phyloP scores from a whole-genome alignment of 2,113 vertebrate genomes.

The Pelusios castaneus region DNA sequence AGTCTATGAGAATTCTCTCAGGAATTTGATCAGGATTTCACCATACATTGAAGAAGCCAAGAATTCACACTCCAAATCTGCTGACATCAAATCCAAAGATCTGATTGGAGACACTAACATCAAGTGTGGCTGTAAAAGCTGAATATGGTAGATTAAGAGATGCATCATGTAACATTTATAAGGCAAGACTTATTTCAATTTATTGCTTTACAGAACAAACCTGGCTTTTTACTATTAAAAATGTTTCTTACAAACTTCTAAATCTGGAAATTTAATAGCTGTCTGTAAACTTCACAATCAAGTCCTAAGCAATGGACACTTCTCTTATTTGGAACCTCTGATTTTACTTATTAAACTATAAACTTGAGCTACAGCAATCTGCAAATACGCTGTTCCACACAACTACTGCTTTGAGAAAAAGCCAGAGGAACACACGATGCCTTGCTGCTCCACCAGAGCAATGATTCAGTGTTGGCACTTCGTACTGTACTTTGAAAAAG shows the following conservation, averaged over 20 bases:
- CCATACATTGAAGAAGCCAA: background rate
- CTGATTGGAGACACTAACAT: background rate
- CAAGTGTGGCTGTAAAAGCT: background rate
- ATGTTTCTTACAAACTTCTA: constrained; percentile 2
- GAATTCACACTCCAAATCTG: background rate
- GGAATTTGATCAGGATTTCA: background rate
- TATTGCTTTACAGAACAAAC: constrained; percentile 24
- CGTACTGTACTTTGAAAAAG: background rate
- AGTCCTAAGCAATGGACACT: background rate
- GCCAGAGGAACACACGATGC: background rate
- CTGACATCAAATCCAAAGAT: background rate
- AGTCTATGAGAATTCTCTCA: background rate
- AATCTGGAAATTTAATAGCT: background rate
- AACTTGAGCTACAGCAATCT: background rate
- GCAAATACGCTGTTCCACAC: background rate
- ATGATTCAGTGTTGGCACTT: background rate
- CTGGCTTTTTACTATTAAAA: background rate
- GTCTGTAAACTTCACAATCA: background rate
- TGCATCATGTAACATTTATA: background rate
- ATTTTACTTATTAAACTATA: background rate
- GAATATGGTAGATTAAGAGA: background rate
- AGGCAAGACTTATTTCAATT: constrained; percentile 15
- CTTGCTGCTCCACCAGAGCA: background rate
- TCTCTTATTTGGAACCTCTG: background rate
- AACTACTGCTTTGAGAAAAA: background rate